Evolutionary conservation across 2,797 vertebrate genomes (phyloP), one percentile per base, ranked within the genome.

Genomic region (Crocidura indochinensis): DNA sequence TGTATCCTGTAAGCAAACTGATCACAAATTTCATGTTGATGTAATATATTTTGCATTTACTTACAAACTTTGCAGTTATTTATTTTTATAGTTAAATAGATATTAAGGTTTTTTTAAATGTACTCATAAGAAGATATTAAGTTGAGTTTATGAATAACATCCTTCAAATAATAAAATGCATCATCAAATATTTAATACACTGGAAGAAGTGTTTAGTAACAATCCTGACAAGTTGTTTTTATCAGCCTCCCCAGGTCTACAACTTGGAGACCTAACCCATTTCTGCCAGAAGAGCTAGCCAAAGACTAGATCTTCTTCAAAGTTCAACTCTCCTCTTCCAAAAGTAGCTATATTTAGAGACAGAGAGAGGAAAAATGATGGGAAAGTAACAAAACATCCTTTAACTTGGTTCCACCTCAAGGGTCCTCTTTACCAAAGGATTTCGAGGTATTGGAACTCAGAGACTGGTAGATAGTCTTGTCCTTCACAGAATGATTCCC

Each of bases 121-220:
- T 53, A 14, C 15, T 60, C 56, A 60, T 60, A 60, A 84, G 31
- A 65, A 76, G 2, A 82, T 29, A 67, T 29, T 46, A 87, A 82
- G 56, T 49, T 94, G 49, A 89, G 29, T 10, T 95, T 87, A 68
- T 83, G 14, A 87, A 91, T 88, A 86, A 44, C 31, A 64, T 69
- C 38, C 47, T 79, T 88, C 60, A 74, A 91, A 71, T 77, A 84
- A 75, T 72, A 76, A 94, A 91, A 67, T 46, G 12, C 2, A 2
- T 88, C 74, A 68, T 91, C 87, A 77, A 91, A 53, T 92, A 75
- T 67, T 73, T 88, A 91, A 90, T 51, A 65, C 10, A 0, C 10
- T 2, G 14, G 78, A 74, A 78, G 19, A 68, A n/a, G 29, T 24
- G 17, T 2, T 64, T 73, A 51, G 51, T 47, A 46, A 60, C 11